Conservation (phyloP, 1,140 invertebrate genomes). For the Dendrolimus punctatus region DNA sequence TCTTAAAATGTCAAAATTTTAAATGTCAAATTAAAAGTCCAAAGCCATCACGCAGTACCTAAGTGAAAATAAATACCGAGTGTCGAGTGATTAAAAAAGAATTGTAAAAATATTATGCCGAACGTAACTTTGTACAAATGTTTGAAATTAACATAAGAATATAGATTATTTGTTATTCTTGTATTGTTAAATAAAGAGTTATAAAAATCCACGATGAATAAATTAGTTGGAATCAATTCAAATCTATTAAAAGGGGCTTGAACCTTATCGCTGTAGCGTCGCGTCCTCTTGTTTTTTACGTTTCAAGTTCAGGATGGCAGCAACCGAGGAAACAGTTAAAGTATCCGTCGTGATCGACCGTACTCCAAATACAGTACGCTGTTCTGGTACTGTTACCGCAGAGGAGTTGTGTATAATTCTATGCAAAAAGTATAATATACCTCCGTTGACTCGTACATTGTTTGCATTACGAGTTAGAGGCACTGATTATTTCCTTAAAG, state of each 20-base stretch:
- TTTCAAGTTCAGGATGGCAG: conserved; percentile 50
- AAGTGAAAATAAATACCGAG: conserved; percentile 9
- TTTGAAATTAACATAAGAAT: conserved; percentile 18
- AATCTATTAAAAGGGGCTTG: conserved; percentile 28
- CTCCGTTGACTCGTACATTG: conserved; percentile 82
- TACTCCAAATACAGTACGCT: conserved; percentile 42
- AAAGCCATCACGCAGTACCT: conserved; percentile 2
- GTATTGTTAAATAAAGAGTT: not conserved
- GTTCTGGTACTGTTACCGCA: conserved; percentile 47
- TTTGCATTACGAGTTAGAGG: conserved; percentile 80
- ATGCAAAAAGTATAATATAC: conserved; percentile 80
- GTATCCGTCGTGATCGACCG: conserved; percentile 52
- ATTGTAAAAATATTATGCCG: conserved; percentile 9
- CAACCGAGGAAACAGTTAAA: conserved; percentile 47
- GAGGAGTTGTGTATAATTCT: conserved; percentile 83
- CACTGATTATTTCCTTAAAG: conserved; percentile 77
- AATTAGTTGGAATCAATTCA: conserved; percentile 20
- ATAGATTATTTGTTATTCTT: conserved; percentile 1
- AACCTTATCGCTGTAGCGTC: conserved; percentile 45
- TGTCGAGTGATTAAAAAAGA: conserved; percentile 7
- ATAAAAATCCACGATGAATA: conserved; percentile 32
- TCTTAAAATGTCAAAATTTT: conserved; percentile 3
- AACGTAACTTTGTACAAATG: conserved; percentile 13
- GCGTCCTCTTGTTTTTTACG: conserved; percentile 56
- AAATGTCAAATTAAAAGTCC: not conserved